Evolutionary conservation across 2,113 vertebrate genomes (phyloP).

Genomic region (Pygathrix nemaeus): DNA sequence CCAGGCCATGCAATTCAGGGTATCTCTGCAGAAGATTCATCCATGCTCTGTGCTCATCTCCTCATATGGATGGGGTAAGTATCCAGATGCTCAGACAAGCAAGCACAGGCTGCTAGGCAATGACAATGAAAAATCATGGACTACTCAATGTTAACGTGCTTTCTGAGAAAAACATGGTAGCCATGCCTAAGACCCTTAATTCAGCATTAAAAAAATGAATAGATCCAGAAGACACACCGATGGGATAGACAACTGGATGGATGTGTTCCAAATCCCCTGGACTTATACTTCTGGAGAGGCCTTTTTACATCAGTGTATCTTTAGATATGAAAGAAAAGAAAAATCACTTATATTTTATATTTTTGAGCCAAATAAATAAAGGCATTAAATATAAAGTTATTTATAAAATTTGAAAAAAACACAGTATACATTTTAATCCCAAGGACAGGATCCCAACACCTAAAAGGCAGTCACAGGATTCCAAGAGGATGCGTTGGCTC

Average conservation of each 20-base stretch:
- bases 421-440: background rate
- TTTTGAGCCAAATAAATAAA: background rate
- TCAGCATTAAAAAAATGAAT: background rate
- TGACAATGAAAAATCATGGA: background rate
- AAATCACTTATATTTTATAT: background rate
- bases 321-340: background rate
- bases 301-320: background rate
- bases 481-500: background rate
- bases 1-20: background rate
- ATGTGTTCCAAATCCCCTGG: background rate
- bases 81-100: background rate
- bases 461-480: background rate
- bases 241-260: background rate
- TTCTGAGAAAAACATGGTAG: constrained; percentile 24
- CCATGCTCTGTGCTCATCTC: background rate
- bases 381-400: background rate
- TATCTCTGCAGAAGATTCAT: background rate
- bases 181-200: background rate
- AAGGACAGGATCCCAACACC: background rate
- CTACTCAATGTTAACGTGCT: background rate
- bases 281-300: background rate
- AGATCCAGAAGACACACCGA: background rate
- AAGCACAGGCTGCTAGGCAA: background rate
- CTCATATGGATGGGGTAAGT: background rate
- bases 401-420: background rate